A percentile compares a stretch with the other conserved stretches of the same genome.
These are phyloP conservation scores for Plemyria rubiginata DNA, from an alignment of 2,888 invertebrate genomes.

Conservation along the genomic window DNA sequence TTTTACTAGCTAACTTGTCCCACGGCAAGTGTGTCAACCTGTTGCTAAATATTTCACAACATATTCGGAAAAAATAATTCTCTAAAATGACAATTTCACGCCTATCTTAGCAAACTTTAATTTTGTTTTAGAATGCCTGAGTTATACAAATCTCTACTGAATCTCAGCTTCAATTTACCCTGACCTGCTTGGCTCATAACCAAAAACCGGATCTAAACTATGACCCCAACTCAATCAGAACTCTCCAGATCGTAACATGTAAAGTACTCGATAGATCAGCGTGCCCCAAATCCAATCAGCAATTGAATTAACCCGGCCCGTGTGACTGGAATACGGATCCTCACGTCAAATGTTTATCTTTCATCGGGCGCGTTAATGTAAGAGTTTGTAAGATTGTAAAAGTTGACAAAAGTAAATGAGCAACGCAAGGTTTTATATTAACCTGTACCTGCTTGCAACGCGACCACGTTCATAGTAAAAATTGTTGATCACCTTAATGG, in stretches of 20 bases:
- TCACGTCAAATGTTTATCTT: conserved; percentile 84
- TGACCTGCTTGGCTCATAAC: conserved; percentile 19
- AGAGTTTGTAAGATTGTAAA: conserved; percentile 62
- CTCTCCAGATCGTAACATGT: conserved; percentile 54
- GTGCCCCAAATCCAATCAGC: conserved; percentile 84
- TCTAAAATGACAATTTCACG: too few relatives aligned
- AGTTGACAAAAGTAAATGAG: conserved; percentile 31
- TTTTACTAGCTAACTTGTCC: not conserved
- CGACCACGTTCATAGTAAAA: too few relatives aligned
- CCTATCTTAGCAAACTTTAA: too few relatives aligned
- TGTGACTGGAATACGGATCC: conserved; percentile 84
- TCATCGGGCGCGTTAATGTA: conserved; percentile 80
- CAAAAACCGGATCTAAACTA: conserved; percentile 14
- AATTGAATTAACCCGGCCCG: conserved; percentile 83
- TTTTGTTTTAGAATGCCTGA: too few relatives aligned
- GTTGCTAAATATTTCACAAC: not conserved
- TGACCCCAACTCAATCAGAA: conserved; percentile 31
- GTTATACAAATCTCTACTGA: too few relatives aligned
- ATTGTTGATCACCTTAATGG: too few relatives aligned
- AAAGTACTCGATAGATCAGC: conserved; percentile 70
- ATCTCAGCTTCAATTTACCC: conserved; percentile 9
- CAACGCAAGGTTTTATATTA: conserved; percentile 3
- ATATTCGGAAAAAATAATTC: not conserved
- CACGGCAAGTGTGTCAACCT: not conserved
- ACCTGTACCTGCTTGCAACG: not conserved